A percentile compares a stretch with the other conserved stretches of the same genome.
phyloP scores from a whole-genome alignment of 2,888 invertebrate genomes.

The Hirtodrosophila duncani region DNA sequence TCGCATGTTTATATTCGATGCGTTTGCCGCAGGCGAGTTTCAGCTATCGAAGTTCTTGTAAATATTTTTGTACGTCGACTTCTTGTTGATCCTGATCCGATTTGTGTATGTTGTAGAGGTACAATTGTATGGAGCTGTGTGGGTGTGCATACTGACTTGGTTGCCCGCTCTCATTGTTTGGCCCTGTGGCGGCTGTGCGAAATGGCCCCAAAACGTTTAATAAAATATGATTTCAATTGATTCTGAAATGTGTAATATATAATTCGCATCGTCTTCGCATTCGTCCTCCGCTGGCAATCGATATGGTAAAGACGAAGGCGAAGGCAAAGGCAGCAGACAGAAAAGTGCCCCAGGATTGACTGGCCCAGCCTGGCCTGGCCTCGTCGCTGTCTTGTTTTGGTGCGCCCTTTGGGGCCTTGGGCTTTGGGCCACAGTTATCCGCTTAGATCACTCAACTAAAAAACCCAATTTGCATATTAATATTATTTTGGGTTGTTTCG shows the following conservation, averaged over 20 bases:
- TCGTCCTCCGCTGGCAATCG: conserved; percentile 47
- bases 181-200: conserved; percentile 57
- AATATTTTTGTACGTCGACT: conserved; percentile 52
- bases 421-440: conserved; percentile 56
- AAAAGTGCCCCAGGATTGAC: background rate
- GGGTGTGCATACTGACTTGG: no score
- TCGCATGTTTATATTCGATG: conserved; percentile 61
- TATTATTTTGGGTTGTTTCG: conserved; percentile 65
- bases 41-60: conserved; percentile 54
- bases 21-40: conserved; percentile 48
- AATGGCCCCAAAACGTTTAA: conserved; percentile 66
- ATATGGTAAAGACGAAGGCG: conserved; percentile 55
- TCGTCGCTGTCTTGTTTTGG: conserved; percentile 40
- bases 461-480: conserved; percentile 78
- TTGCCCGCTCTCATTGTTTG: conserved; percentile 21
- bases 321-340: background rate
- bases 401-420: conserved; percentile 24
- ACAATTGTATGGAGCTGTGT: conserved; percentile 39
- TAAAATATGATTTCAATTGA: conserved; percentile 70
- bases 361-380: background rate
- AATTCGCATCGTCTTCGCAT: conserved; percentile 3
- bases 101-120: conserved; percentile 34
- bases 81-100: conserved; percentile 45
- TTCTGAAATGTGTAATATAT: conserved; percentile 46
- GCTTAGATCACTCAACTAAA: conserved; percentile 77